A percentile compares a stretch with the other conserved stretches of the same genome.
Conservation (phyloP, 2,113 vertebrate genomes). For the Corythornis madagascariensis region DNA sequence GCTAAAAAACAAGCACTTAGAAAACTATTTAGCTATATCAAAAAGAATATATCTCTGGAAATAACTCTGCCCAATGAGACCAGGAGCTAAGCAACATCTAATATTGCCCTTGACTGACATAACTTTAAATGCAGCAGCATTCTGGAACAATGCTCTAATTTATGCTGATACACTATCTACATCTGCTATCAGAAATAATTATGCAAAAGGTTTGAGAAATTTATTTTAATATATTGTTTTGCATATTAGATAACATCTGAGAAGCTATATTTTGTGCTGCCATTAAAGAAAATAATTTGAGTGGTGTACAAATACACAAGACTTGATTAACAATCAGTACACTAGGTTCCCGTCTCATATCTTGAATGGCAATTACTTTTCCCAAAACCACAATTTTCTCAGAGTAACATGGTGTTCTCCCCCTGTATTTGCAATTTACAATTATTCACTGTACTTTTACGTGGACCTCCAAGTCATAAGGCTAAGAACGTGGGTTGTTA, state of each 20-base stretch:
- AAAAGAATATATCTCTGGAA: conserved; percentile 18
- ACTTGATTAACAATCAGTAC: not conserved
- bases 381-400: not conserved
- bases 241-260: conserved; percentile 22
- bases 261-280: not conserved
- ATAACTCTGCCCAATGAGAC: conserved; percentile 23
- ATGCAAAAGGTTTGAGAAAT: not conserved
- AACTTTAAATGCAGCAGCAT: conserved; percentile 10
- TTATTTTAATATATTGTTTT: not conserved
- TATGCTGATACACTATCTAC: conserved; percentile 21
- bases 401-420: not conserved
- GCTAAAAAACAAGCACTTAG: conserved; percentile 54
- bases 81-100: not conserved
- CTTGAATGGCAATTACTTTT: not conserved
- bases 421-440: not conserved
- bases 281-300: conserved; percentile 19
- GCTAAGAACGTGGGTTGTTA: not conserved
- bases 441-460: not conserved
- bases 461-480: not conserved
- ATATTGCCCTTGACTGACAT: conserved; percentile 20
- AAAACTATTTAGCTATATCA: conserved; percentile 54
- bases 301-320: not conserved
- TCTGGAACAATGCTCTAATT: conserved; percentile 28
- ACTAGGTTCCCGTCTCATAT: not conserved
- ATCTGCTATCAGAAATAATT: conserved; percentile 25